Evolutionary conservation across 2,113 vertebrate species (phyloP).

Genomic region (Tetrax tetrax): DNA sequence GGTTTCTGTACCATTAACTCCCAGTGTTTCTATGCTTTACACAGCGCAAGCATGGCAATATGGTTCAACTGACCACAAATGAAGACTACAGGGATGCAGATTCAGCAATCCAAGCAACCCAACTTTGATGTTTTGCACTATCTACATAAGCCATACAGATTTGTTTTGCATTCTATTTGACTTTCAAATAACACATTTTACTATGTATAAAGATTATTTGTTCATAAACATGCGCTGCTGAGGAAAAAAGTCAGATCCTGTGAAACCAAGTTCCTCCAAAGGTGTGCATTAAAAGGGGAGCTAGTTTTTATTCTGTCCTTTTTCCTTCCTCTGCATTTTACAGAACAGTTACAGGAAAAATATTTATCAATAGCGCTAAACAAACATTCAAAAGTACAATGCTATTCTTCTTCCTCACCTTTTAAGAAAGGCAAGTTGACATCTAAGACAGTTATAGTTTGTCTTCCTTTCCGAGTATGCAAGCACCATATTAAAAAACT

Average conservation of each 20-base stretch:
- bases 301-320: neutral
- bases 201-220: neutral
- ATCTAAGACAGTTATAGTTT: neutral
- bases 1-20: neutral
- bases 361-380: neutral
- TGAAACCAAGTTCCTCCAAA: neutral
- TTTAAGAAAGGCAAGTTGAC: neutral
- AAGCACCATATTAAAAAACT: neutral
- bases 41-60: neutral
- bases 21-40: neutral
- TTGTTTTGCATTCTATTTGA: neutral
- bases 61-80: neutral
- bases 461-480: neutral
- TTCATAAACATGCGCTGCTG: neutral
- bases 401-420: neutral
- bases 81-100: neutral
- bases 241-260: neutral
- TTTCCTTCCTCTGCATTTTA: neutral
- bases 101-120: neutral
- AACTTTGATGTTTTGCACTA: neutral
- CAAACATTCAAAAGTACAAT: neutral
- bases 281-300: neutral
- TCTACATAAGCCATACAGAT: neutral
- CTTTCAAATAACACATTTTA: neutral
- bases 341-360: neutral